Evolutionary conservation across 1,140 invertebrate species (phyloP).

Genomic region (Oreohelix idahoensis): DNA sequence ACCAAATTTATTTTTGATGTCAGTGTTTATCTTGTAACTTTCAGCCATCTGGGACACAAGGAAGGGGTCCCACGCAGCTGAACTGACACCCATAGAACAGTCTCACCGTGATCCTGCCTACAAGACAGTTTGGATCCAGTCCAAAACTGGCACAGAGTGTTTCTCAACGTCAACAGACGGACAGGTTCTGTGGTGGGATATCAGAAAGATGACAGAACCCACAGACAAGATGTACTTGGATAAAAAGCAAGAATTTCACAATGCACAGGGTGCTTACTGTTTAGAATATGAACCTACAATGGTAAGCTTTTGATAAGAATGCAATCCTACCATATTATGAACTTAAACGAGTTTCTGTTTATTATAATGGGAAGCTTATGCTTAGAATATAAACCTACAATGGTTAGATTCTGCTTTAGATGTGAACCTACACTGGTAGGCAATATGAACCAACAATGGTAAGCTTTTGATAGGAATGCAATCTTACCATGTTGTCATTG

Average conservation of each 20-base stretch:
- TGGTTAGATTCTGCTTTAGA: too few species aligned
- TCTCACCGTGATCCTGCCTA: slow-evolving; percentile 73
- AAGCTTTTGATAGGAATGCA: too few species aligned
- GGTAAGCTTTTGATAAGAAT: slow-evolving; percentile 56
- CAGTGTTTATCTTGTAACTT: not conserved
- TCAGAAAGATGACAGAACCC: slow-evolving; percentile 85
- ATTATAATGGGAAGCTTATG: too few species aligned
- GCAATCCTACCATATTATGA: too few species aligned
- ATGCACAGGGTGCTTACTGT: slow-evolving; percentile 85
- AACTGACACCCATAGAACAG: slow-evolving; percentile 72
- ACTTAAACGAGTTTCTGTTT: too few species aligned
- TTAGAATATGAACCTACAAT: slow-evolving; percentile 93
- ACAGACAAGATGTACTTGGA: slow-evolving; percentile 88
- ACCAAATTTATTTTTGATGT: too few species aligned
- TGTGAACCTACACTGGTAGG: too few species aligned
- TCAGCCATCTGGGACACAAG: slow-evolving; percentile 73
- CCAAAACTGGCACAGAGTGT: slow-evolving; percentile 78
- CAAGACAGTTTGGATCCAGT: slow-evolving; percentile 73
- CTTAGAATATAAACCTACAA: too few species aligned
- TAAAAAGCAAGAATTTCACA: slow-evolving; percentile 82
- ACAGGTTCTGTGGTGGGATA: slow-evolving; percentile 88
- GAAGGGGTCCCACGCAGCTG: slow-evolving; percentile 72
- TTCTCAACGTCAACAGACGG: slow-evolving; percentile 92
- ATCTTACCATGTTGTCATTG: too few species aligned
- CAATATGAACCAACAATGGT: too few species aligned